Evolutionary conservation across 2,888 invertebrate genomes (phyloP).

Genomic region (Spodoptera picta): DNA sequence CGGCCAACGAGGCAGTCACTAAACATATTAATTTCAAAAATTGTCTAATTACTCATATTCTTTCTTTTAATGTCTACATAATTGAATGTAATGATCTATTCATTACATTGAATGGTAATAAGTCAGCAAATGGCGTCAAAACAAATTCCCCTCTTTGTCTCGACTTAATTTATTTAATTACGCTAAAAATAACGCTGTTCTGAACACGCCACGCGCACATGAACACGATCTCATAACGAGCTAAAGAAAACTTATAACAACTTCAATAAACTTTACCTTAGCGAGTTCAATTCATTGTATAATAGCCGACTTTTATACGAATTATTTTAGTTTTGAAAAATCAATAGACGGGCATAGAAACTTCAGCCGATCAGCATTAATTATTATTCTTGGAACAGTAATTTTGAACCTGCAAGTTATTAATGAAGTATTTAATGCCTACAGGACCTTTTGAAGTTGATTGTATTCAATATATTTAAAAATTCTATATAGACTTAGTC

Average conservation of each 20-base stretch:
- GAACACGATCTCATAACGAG: constrained; percentile 46
- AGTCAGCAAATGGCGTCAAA: constrained; percentile 7
- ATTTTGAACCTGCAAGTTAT: constrained; percentile 35
- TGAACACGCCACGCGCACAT: constrained; percentile 24
- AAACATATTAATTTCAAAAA: neutral
- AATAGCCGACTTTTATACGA: constrained; percentile 48
- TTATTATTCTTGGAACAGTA: constrained; percentile 39
- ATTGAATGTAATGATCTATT: constrained; percentile 14
- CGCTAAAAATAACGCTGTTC: constrained; percentile 6
- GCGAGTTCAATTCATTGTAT: constrained; percentile 48
- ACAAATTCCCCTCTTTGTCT: constrained; percentile 25
- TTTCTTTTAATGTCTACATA: too few relatives aligned
- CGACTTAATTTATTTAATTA: constrained; percentile 18
- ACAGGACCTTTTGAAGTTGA: constrained; percentile 36
- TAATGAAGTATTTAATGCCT: constrained; percentile 44
- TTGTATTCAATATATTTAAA: constrained; percentile 35
- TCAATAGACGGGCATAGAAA: constrained; percentile 44
- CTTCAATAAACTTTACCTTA: constrained; percentile 51
- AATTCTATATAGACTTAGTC: constrained; percentile 16
- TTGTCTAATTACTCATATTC: constrained; percentile 2
- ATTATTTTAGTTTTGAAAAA: constrained; percentile 55
- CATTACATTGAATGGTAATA: constrained; percentile 20
- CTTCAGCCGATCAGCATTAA: constrained; percentile 42
- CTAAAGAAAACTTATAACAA: constrained; percentile 62
- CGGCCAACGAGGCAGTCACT: too few relatives aligned